phyloP scores from a whole-genome alignment of 1,140 invertebrate genomes.

The Drosophila baimaii region DNA sequence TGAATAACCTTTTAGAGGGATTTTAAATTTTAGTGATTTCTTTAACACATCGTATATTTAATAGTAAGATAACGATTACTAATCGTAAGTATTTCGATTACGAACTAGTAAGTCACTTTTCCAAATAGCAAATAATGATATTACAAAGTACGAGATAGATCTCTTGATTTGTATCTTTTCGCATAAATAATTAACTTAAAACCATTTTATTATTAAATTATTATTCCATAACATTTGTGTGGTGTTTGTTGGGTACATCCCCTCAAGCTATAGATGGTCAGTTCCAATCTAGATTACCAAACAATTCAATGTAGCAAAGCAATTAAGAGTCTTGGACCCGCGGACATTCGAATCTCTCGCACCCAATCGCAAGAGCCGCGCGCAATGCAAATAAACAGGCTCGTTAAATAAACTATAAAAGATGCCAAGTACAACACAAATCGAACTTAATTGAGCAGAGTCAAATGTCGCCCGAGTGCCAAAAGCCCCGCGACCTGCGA shows the following conservation, averaged over 20 bases:
- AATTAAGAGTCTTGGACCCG: constrained; percentile 7
- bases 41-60: too few relatives aligned
- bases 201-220: background rate
- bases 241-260: background rate
- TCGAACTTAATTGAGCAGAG: constrained; percentile 78
- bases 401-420: constrained; percentile 68
- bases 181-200: too few relatives aligned
- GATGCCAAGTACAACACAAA: constrained; percentile 68
- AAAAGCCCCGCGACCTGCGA: constrained; percentile 50
- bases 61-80: too few relatives aligned
- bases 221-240: background rate
- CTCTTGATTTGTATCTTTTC: background rate
- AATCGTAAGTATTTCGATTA: too few relatives aligned
- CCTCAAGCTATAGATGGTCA: constrained; percentile 7
- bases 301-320: constrained; percentile 34
- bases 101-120: background rate
- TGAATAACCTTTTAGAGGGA: too few relatives aligned
- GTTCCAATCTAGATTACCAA: constrained; percentile 4
- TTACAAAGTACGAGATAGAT: background rate
- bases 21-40: too few relatives aligned
- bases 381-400: constrained; percentile 60
- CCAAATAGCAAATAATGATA: background rate
- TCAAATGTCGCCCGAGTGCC: constrained; percentile 69
- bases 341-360: constrained; percentile 1
- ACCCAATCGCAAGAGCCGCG: background rate